Percentiles rank a stretch among this genome's conserved stretches.
phyloP scores from a whole-genome alignment of 1,140 invertebrate species.

The Eulimnadia texana region DNA sequence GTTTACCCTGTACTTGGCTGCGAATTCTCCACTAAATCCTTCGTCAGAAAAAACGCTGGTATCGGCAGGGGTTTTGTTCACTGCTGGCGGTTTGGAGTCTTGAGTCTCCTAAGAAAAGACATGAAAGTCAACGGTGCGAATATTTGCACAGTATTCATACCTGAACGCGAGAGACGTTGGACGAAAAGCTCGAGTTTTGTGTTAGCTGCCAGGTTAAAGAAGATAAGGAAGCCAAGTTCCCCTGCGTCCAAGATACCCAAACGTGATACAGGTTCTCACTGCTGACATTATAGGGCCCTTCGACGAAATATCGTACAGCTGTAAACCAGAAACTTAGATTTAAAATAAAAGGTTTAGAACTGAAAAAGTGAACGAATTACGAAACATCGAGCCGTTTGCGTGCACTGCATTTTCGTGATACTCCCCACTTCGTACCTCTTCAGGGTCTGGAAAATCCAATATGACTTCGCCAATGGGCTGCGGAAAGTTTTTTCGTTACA shows the following conservation, averaged over 20 bases:
- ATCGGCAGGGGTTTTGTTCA: background rate
- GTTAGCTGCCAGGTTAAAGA: background rate
- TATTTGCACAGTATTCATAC: background rate
- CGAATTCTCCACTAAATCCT: background rate
- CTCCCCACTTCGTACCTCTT: background rate
- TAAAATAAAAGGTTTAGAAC: too few relatives aligned
- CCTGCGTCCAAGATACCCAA: background rate
- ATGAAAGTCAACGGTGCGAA: too few relatives aligned
- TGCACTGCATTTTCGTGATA: constrained; percentile 3
- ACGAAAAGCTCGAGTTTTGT: background rate
- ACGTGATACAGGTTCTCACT: background rate
- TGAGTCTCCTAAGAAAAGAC: too few relatives aligned
- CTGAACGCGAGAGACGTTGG: background rate
- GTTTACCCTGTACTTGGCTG: background rate
- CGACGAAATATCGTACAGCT: background rate
- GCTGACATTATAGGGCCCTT: background rate
- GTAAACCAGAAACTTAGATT: too few relatives aligned
- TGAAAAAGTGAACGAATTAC: background rate
- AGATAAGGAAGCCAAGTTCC: background rate
- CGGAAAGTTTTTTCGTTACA: background rate
- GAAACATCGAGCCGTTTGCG: background rate
- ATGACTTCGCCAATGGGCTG: background rate
- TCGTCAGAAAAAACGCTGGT: background rate
- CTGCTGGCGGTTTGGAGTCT: too few relatives aligned
- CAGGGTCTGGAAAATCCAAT: background rate